Conservation (phyloP, 2,113 vertebrate genomes). For the Ia io region DNA sequence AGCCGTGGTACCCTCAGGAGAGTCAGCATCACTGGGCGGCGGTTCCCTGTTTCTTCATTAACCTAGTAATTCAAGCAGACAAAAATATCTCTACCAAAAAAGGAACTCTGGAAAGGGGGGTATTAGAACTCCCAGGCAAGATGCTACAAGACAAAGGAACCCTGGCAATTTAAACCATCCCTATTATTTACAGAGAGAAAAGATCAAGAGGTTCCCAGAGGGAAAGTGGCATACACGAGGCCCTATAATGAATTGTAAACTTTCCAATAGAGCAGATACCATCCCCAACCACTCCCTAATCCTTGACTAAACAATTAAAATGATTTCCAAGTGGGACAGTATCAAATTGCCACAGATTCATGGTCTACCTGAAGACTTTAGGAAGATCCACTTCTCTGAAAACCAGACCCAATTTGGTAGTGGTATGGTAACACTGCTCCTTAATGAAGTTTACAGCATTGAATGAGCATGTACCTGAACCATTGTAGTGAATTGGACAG, state of each 20-base stretch:
- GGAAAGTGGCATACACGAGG: not conserved
- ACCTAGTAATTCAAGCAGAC: slow-evolving; percentile 81
- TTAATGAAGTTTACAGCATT: not conserved
- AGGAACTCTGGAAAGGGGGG: not conserved
- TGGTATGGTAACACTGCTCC: not conserved
- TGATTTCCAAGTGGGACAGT: not conserved
- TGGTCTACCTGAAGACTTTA: not conserved
- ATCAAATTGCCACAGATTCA: not conserved
- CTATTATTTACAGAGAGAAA: slow-evolving; percentile 18
- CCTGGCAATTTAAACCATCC: not conserved
- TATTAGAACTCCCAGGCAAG: not conserved
- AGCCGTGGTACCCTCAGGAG: slow-evolving; percentile 89
- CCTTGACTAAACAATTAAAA: not conserved
- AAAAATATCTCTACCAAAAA: slow-evolving; percentile 13
- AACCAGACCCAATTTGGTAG: not conserved
- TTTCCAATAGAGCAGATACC: not conserved
- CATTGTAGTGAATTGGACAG: slow-evolving; percentile 96
- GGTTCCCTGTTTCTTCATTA: slow-evolving; percentile 94
- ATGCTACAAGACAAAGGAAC: not conserved
- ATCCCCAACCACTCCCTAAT: not conserved
- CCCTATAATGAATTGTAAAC: slow-evolving; percentile 4
- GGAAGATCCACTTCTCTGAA: slow-evolving; percentile 5
- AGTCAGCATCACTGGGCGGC: slow-evolving; percentile 94
- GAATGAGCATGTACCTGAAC: slow-evolving; percentile 87
- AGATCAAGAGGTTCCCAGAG: not conserved